Conservation (phyloP, 2,797 vertebrate species). For the Ambastaia sidthimunki region DNA sequence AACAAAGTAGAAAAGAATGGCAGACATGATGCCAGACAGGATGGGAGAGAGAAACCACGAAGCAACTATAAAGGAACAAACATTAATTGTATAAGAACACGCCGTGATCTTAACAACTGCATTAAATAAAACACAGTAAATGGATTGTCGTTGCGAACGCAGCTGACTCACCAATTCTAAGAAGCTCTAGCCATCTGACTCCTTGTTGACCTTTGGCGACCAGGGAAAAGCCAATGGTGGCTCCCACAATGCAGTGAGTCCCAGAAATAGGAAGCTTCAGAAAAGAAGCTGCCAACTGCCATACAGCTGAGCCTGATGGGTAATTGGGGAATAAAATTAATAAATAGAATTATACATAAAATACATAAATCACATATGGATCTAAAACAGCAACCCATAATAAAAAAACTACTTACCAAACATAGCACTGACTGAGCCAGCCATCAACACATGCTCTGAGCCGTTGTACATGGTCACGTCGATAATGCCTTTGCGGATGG, state of each 20-base stretch:
- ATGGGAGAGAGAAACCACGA: slow-evolving; percentile 98
- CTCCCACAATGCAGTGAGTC: slow-evolving; percentile 98
- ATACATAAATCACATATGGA: not conserved
- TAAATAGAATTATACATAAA: not conserved
- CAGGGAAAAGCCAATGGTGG: slow-evolving; percentile 93
- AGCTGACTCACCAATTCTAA: slow-evolving; percentile 87
- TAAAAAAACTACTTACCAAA: slow-evolving; percentile 81
- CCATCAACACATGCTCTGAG: slow-evolving; percentile 83
- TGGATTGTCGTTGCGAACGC: not conserved
- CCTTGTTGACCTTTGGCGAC: slow-evolving; percentile 89
- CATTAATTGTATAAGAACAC: not conserved
- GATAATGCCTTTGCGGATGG: slow-evolving; percentile 94
- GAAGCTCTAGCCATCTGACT: slow-evolving; percentile 88
- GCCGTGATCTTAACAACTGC: not conserved
- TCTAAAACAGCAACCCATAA: not conserved
- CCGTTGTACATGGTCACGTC: slow-evolving; percentile 87
- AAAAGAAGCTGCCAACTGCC: slow-evolving; percentile 95
- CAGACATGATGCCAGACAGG: slow-evolving; percentile 95
- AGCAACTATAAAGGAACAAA: slow-evolving; percentile 77
- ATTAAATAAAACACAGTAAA: not conserved
- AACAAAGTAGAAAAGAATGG: slow-evolving; percentile 90
- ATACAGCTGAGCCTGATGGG: slow-evolving; percentile 90
- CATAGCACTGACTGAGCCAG: slow-evolving; percentile 96
- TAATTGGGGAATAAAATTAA: slow-evolving; percentile 57
- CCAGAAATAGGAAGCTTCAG: slow-evolving; percentile 97